phyloP scores from a whole-genome alignment of 1,140 invertebrate genomes.

The Apocrypta bakeri region DNA sequence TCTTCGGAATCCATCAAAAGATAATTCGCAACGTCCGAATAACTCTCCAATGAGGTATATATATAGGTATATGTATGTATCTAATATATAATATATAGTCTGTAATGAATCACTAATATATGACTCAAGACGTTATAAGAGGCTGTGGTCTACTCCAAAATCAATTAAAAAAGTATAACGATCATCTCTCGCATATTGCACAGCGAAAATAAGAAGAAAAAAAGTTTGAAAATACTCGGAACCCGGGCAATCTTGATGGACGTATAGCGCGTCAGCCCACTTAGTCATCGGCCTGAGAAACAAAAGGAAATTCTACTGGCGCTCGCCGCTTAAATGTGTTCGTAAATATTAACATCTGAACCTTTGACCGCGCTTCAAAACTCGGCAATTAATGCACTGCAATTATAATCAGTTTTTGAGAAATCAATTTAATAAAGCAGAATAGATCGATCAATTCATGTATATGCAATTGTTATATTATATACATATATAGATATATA shows the following conservation, averaged over 20 bases:
- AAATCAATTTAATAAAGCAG: not conserved
- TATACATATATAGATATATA: too few species aligned
- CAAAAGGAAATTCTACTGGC: constrained; percentile 26
- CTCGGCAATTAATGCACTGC: not conserved
- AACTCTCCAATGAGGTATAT: too few species aligned
- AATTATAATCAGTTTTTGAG: not conserved
- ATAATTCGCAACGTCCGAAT: constrained; percentile 11
- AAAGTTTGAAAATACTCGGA: constrained; percentile 28
- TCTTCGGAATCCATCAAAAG: not conserved
- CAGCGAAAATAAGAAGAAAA: not conserved
- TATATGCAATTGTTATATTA: not conserved
- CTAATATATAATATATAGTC: too few species aligned
- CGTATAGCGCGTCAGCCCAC: not conserved
- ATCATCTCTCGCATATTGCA: not conserved
- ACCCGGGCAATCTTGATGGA: constrained; percentile 21
- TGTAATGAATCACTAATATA: constrained; percentile 34
- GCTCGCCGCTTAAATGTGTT: not conserved
- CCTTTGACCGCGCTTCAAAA: not conserved
- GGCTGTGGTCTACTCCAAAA: not conserved
- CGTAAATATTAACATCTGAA: constrained; percentile 19
- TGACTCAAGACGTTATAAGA: constrained; percentile 17
- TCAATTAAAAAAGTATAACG: constrained; percentile 23
- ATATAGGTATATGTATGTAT: too few species aligned
- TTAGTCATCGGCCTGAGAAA: constrained; percentile 20
- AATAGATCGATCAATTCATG: not conserved